Base-by-base conservation (phyloP, 2,888 invertebrate species). In the Chamaedrilus cognettii region DNA sequence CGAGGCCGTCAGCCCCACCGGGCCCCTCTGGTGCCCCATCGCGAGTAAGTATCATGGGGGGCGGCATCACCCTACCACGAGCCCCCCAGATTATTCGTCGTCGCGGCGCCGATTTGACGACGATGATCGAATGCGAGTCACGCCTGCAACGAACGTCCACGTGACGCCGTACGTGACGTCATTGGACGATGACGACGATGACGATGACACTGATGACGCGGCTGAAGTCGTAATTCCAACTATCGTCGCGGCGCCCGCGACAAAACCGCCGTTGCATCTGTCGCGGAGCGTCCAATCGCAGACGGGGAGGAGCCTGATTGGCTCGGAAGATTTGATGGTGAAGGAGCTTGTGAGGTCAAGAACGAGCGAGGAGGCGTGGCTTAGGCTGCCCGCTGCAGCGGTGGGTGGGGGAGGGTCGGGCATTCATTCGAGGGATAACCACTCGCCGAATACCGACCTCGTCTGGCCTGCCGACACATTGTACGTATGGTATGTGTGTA, bases 1-100 rank as follows among this genome's bases (percentile, higher is more conserved):
- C 42, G 74, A 74, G 28, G 67, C 66, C 28, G 19, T 31, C 30
- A 65, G 60, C 55, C 69, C 61, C 30, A 65, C 65, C 5, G 68
- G 68, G 19, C 42, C 60, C 5, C 63, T 70, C 30, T 70, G 67
- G 65, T 55, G 70, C 4, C 70, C 70, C 2, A 57, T 70, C 30
- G 66, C 60, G 61, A 62, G 66, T 2, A 11, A 11, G 7, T 55
- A 15, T 11, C n/a, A n/a, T n/a, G n/a, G n/a, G n/a, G 28, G 28
- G 7, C 7, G 28, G 11, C 7, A 23, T 5, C 55, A 7, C 7
- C 30, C 49, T 1, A 23, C 31, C 1, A 34, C 60, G 33, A 11
- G 23, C 15, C 26, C 11, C 4, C 33, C 35, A 23, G 34, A 60
- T 23, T 32, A n/a, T n/a, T 42, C 42, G 42, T 11, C 19, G 11